Conservation (phyloP, 2,888 invertebrate genomes). For the Andrena bucephala region DNA sequence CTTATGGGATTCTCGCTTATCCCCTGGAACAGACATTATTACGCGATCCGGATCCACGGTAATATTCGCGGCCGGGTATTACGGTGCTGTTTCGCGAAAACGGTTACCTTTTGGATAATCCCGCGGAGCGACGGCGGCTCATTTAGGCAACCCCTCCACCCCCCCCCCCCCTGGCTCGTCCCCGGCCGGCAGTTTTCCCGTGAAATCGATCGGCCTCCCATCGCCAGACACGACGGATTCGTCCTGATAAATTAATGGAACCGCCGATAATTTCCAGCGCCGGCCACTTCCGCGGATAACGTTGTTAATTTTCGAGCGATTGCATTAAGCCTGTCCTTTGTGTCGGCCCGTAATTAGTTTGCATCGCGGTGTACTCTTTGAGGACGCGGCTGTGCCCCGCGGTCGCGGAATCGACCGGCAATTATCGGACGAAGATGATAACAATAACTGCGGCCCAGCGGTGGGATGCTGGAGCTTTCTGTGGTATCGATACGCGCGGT, state of each 20-base stretch:
- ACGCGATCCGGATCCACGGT: constrained; percentile 49
- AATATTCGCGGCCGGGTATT: constrained; percentile 46
- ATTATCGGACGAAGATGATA: constrained; percentile 38
- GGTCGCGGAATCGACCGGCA: constrained; percentile 41
- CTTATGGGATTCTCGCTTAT: constrained; percentile 55
- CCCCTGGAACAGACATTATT: constrained; percentile 60
- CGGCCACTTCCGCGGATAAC: constrained; percentile 40
- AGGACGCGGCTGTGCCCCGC: background rate
- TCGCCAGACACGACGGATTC: constrained; percentile 34
- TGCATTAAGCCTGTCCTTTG: constrained; percentile 61
- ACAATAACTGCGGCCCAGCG: constrained; percentile 20
- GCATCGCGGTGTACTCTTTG: constrained; percentile 48
- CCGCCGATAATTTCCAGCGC: constrained; percentile 59
- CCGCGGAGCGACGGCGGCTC: constrained; percentile 18
- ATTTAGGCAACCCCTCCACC: constrained; percentile 12
- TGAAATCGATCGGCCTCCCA: constrained; percentile 33
- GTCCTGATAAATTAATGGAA: constrained; percentile 66
- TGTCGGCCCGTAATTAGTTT: constrained; percentile 60
- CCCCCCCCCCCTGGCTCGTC: background rate
- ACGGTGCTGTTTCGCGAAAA: constrained; percentile 36
- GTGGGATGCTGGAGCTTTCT: background rate
- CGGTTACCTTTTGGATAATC: constrained; percentile 59
- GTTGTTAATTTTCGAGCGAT: constrained; percentile 61
- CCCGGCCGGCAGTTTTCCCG: constrained; percentile 30
- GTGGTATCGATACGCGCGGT: background rate